Conservation (phyloP, 2,113 vertebrate species). For the Misgurnus anguillicaudatus region DNA sequence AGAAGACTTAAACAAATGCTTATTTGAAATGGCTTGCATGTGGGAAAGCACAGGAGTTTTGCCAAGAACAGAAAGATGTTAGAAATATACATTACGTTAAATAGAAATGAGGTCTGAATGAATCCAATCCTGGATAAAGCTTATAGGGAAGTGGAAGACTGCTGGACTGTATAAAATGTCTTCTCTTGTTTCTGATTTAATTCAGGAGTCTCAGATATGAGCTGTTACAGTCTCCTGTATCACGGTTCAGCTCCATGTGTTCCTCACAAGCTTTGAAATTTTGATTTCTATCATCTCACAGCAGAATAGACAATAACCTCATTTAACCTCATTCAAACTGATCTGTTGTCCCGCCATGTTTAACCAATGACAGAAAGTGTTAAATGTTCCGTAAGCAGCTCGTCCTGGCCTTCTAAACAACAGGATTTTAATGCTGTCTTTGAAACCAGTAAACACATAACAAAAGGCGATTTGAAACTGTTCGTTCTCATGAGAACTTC, state of each 20-base stretch:
- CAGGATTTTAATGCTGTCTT: slow-evolving; percentile 61
- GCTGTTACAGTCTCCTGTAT: background rate
- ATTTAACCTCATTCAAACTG: background rate
- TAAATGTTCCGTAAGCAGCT: slow-evolving; percentile 50
- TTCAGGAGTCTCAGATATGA: too few species aligned
- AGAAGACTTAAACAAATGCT: slow-evolving; percentile 61
- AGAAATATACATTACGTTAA: too few species aligned
- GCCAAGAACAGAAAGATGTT: slow-evolving; percentile 39
- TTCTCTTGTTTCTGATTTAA: too few species aligned
- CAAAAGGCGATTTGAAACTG: slow-evolving; percentile 59
- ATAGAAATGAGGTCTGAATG: too few species aligned
- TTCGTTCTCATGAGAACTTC: slow-evolving; percentile 66
- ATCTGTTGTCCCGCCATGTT: slow-evolving; percentile 48
- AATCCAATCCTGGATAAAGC: too few species aligned
- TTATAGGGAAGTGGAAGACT: too few species aligned
- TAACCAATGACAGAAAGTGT: slow-evolving; percentile 47
- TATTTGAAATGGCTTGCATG: slow-evolving; percentile 37
- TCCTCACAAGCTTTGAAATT: background rate
- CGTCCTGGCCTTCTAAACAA: slow-evolving; percentile 56
- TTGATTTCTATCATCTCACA: background rate
- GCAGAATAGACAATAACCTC: slow-evolving; percentile 25
- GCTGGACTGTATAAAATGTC: too few species aligned
- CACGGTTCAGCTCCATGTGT: background rate
- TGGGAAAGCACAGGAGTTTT: slow-evolving; percentile 24
- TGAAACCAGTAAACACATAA: slow-evolving; percentile 59